Evolutionary conservation across 1,140 invertebrate genomes (phyloP), one percentile per base, ranked within the genome.

Genomic region (Pseudomyrmex sp.): DNA sequence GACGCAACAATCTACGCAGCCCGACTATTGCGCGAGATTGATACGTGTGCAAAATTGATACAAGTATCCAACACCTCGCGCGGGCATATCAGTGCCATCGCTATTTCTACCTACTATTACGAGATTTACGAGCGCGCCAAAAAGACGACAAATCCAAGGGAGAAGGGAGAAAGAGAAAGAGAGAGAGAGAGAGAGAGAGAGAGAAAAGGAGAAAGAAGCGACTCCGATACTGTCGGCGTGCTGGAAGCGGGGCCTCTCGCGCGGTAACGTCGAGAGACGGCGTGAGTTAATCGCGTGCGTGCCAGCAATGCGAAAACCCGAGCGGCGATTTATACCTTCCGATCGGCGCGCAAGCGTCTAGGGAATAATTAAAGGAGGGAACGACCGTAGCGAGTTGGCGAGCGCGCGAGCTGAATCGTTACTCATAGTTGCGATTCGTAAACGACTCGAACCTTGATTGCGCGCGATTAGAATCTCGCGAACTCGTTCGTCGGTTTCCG

Each of bases 331-430:
- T 89, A 89, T 89, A 85, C 52, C 73, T 89, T 85, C 79, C 79
- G 79, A 80, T 79, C 74, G 87, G 65, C 69, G 65, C 66, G 77
- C 26, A 82, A 88, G 35, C 82, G 74, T 83, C 84, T 61, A 54
- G 58, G 83, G 84, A 87, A 85, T 88, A 89, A 89, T 88, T 88
- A 88, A 88, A 73, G 72, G 82, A 85, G 56, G 58, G 87, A 73
- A 44, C 61, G 62, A 59, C 73, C 56, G 48, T 13, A 12, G 69
- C 52, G 9, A 26, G 23, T 20, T 15, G 70, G 46, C 12, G 52
- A 65, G 46, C 56, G 13, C 26, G 84, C 69, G 12, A 20, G 44
- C 35, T 52, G 74, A 61, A 80, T 80, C 76, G 76, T 80, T 80
- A 80, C 76, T 80, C 76, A 80, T 80, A 80, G 54, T 23, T 10